Evolutionary conservation across 2,113 vertebrate species (phyloP).

Genomic region (Myotis lucifugus): DNA sequence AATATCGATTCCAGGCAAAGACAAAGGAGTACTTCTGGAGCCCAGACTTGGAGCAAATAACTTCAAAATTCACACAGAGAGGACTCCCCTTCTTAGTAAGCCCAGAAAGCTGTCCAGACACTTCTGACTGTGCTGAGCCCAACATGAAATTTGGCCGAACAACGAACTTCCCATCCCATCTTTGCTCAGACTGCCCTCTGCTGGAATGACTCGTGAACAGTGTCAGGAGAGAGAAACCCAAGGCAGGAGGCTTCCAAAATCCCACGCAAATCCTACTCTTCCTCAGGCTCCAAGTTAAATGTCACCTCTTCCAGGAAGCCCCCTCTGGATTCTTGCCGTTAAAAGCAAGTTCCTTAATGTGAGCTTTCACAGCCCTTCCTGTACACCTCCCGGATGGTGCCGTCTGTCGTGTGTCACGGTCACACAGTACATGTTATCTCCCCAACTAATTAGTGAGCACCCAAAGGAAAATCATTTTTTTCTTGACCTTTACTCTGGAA

Average conservation of each 20-base stretch:
- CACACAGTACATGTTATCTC: not conserved
- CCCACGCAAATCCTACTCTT: not conserved
- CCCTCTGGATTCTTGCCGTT: not conserved
- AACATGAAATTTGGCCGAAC: not conserved
- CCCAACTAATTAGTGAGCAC: not conserved
- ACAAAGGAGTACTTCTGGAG: not conserved
- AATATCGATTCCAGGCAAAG: not conserved
- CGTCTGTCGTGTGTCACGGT: not conserved
- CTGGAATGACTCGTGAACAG: slow-evolving; percentile 57
- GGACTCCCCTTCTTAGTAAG: not conserved
- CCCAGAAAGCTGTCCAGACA: not conserved
- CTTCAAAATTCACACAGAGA: not conserved
- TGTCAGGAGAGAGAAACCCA: not conserved
- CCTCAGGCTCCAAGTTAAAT: not conserved
- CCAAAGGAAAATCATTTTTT: not conserved
- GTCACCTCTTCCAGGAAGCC: slow-evolving; percentile 22
- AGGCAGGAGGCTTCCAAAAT: not conserved
- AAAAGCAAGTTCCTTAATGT: not conserved
- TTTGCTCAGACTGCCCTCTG: slow-evolving; percentile 74
- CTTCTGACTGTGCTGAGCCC: not conserved
- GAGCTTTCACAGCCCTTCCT: not conserved
- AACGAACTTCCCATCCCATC: not conserved
- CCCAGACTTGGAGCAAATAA: not conserved
- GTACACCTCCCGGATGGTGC: not conserved
- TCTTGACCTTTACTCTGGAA: slow-evolving; percentile 1